phyloP scores from a whole-genome alignment of 2,888 invertebrate species.

The Spatulosminthurus flaviceps region DNA sequence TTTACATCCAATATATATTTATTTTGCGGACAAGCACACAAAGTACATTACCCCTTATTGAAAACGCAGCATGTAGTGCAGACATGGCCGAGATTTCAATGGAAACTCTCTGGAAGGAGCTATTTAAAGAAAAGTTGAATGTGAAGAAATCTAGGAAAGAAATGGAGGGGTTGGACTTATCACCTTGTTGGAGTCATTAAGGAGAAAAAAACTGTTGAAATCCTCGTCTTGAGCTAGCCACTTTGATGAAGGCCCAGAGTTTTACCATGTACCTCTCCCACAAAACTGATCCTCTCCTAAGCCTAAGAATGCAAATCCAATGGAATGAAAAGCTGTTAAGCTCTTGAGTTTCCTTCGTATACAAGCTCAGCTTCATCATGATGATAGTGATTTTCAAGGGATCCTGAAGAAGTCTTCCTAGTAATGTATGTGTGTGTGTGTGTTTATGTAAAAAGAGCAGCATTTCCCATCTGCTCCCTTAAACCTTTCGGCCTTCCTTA shows the following conservation, averaged over 20 bases:
- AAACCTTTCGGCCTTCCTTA: conserved; percentile 35
- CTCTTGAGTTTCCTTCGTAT: not conserved
- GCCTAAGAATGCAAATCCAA: conserved; percentile 5
- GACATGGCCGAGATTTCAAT: not conserved
- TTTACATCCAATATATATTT: too few species aligned
- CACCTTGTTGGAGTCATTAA: conserved; percentile 18
- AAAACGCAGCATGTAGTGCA: too few species aligned
- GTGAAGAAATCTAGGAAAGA: not conserved
- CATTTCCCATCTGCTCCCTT: conserved; percentile 42
- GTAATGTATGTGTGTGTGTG: not conserved
- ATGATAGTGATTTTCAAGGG: conserved; percentile 12
- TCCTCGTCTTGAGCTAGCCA: not conserved
- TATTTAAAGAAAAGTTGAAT: not conserved
- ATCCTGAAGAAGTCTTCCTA: not conserved
- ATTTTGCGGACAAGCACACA: too few species aligned
- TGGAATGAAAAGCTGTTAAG: conserved; percentile 19
- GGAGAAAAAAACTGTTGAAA: conserved; percentile 5
- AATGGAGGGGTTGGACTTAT: conserved; percentile 11
- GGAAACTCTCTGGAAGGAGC: not conserved
- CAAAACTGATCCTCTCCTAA: not conserved
- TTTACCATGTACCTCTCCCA: not conserved
- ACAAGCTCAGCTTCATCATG: conserved; percentile 10
- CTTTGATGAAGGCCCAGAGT: conserved; percentile 1
- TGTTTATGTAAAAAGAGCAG: conserved; percentile 3
- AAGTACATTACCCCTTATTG: too few species aligned